A percentile compares a stretch with the other conserved stretches of the same genome.
These are phyloP conservation scores for Danionella cerebrum DNA, from an alignment of 2,113 vertebrate genomes.

Conservation along the genomic window DNA sequence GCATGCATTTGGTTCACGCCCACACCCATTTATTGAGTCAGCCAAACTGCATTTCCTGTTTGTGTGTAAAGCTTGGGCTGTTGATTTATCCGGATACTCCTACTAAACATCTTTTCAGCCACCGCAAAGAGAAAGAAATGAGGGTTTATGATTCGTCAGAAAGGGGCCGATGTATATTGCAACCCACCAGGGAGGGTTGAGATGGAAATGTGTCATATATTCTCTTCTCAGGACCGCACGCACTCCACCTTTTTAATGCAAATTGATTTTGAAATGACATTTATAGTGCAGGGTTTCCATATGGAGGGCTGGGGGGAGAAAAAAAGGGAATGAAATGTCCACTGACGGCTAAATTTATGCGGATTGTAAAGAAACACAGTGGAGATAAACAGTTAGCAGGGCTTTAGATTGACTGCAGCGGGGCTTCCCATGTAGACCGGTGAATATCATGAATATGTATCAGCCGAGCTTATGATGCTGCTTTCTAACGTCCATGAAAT, in stretches of 20 bases:
- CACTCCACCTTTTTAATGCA: conserved; percentile 55
- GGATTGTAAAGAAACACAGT: conserved; percentile 41
- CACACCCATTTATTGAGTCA: conserved; percentile 36
- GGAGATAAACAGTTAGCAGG: conserved; percentile 57
- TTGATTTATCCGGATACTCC: conserved; percentile 20
- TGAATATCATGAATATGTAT: conserved; percentile 63
- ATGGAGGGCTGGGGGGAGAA: conserved; percentile 28
- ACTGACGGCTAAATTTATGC: conserved; percentile 60
- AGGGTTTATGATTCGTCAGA: background rate
- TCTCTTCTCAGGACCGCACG: conserved; percentile 25
- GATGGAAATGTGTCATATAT: conserved; percentile 45
- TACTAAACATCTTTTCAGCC: conserved; percentile 14
- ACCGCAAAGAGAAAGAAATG: background rate
- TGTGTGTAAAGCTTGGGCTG: conserved; percentile 29
- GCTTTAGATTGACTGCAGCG: conserved; percentile 51
- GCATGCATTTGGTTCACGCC: conserved; percentile 20
- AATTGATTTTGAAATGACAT: conserved; percentile 57
- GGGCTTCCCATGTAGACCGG: conserved; percentile 38
- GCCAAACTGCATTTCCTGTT: conserved; percentile 28
- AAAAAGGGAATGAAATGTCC: conserved; percentile 61
- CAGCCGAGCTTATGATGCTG: conserved; percentile 49
- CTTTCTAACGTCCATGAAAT: conserved; percentile 67
- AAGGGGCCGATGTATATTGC: background rate
- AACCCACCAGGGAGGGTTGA: conserved; percentile 10
- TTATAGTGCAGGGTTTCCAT: conserved; percentile 50